Conservation (phyloP, 1,140 invertebrate genomes). For the Epicauta chinensis region DNA sequence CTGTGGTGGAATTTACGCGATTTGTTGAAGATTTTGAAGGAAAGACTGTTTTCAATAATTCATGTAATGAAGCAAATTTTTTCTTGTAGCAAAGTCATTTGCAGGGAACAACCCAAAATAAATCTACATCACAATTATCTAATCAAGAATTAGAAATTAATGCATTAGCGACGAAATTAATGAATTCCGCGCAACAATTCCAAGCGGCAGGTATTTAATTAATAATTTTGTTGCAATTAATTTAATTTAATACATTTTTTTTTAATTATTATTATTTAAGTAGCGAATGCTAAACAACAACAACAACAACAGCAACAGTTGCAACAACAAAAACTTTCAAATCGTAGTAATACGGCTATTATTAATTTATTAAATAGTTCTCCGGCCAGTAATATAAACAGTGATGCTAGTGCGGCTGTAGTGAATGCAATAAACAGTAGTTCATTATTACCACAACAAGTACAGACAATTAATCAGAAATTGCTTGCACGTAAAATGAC, state of each 20-base stretch:
- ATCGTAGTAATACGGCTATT: slow-evolving; percentile 60
- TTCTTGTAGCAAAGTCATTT: slow-evolving; percentile 51
- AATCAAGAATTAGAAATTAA: slow-evolving; percentile 61
- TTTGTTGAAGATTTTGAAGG: too few species aligned
- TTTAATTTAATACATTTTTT: neutral
- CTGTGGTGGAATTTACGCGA: too few species aligned
- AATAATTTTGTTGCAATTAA: too few species aligned
- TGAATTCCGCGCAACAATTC: slow-evolving; percentile 73
- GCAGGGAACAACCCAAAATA: slow-evolving; percentile 40
- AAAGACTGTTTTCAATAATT: neutral
- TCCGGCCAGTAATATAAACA: slow-evolving; percentile 58
- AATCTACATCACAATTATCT: slow-evolving; percentile 22
- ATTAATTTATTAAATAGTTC: slow-evolving; percentile 67
- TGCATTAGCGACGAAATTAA: slow-evolving; percentile 68
- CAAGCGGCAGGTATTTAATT: slow-evolving; percentile 52
- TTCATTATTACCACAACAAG: slow-evolving; percentile 35
- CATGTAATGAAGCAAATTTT: slow-evolving; percentile 3
- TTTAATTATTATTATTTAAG: neutral
- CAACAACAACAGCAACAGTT: slow-evolving; percentile 49
- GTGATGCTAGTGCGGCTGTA: slow-evolving; percentile 39
- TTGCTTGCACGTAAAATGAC: slow-evolving; percentile 37
- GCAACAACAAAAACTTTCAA: slow-evolving; percentile 44
- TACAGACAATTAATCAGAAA: slow-evolving; percentile 36
- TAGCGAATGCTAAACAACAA: slow-evolving; percentile 32
- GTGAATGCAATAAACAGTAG: slow-evolving; percentile 41